Evolutionary conservation across 2,888 invertebrate species (phyloP).

Genomic region (Heliconius erato): DNA sequence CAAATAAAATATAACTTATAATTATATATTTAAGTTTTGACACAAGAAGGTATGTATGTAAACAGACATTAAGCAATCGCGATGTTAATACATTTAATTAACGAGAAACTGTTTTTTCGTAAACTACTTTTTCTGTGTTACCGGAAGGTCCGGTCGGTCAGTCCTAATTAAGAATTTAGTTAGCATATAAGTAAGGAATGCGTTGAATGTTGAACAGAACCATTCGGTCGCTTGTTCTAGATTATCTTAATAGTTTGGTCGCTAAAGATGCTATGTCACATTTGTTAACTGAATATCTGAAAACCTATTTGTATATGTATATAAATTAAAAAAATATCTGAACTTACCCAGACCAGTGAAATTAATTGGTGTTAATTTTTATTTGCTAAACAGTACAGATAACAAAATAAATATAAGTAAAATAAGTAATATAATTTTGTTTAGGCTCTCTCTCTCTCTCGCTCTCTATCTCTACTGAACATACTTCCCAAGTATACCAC

Average conservation of each 20-base stretch:
- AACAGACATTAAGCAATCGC: not conserved
- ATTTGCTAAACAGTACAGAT: too few relatives aligned
- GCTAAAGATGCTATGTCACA: not conserved
- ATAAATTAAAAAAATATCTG: too few relatives aligned
- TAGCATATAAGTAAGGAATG: not conserved
- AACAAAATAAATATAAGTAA: too few relatives aligned
- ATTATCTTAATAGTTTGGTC: not conserved
- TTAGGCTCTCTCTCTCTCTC: too few relatives aligned
- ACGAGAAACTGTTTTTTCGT: not conserved
- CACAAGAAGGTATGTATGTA: not conserved
- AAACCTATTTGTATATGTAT: not conserved
- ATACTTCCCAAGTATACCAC: too few relatives aligned
- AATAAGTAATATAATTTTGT: too few relatives aligned
- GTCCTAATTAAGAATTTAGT: slow-evolving; percentile 14
- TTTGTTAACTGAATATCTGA: not conserved
- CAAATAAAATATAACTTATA: too few relatives aligned
- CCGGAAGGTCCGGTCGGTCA: slow-evolving; percentile 25
- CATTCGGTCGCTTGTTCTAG: slow-evolving; percentile 4
- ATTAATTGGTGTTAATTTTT: too few relatives aligned
- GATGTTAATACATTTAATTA: not conserved
- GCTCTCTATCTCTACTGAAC: too few relatives aligned
- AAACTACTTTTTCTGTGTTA: slow-evolving; percentile 8
- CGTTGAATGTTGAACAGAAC: slow-evolving; percentile 13
- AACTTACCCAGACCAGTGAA: too few relatives aligned
- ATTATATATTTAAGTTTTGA: too few relatives aligned